Conservation (phyloP, 2,888 invertebrate species). For the Tipula helvola region DNA sequence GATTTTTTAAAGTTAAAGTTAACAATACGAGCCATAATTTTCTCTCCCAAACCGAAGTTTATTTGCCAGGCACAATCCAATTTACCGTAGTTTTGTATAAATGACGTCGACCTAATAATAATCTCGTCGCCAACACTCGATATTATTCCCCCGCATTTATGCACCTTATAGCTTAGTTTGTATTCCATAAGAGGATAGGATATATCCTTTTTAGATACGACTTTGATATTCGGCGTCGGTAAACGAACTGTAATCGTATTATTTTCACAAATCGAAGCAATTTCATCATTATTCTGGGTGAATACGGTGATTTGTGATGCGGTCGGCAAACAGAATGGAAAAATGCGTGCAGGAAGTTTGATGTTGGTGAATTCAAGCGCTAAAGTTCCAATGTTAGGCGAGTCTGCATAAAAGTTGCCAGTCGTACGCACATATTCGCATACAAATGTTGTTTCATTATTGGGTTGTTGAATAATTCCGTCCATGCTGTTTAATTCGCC, state of each 20-base stretch:
- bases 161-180: conserved; percentile 42
- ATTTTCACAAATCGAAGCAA: neutral
- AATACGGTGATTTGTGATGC: neutral
- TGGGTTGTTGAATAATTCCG: conserved; percentile 36
- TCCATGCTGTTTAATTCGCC: conserved; percentile 27
- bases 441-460: conserved; percentile 23
- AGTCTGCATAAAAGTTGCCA: conserved; percentile 11
- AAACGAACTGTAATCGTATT: conserved; percentile 11
- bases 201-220: neutral
- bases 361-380: conserved; percentile 24
- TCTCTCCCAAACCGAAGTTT: conserved; percentile 21
- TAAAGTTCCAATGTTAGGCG: conserved; percentile 25
- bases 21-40: conserved; percentile 37
- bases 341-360: conserved; percentile 19
- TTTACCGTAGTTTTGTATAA: conserved; percentile 23
- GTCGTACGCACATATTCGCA: conserved; percentile 25
- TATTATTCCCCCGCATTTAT: conserved; percentile 52
- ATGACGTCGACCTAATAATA: conserved; percentile 29
- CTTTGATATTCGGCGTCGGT: conserved; percentile 12
- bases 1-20: conserved; percentile 42
- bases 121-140: conserved; percentile 25
- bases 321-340: neutral
- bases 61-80: conserved; percentile 65
- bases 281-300: neutral
- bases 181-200: conserved; percentile 30